A percentile compares a stretch with the other conserved stretches of the same genome.
Conservation (phyloP, 2,888 invertebrate species). For the Auanema sp. region DNA sequence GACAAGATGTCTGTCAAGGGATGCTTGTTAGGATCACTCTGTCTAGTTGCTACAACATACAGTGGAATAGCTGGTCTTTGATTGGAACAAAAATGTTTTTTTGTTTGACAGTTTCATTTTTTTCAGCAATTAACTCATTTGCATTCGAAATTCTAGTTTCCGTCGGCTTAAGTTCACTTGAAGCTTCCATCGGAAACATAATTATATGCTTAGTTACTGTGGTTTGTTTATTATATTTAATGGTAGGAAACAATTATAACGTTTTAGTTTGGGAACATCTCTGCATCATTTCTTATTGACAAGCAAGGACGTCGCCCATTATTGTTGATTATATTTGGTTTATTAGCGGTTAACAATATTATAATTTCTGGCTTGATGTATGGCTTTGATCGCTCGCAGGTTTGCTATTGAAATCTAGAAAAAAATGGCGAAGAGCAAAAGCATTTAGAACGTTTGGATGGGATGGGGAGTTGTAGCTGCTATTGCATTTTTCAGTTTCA, state of each 20-base stretch:
- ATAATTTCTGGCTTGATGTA: conserved; percentile 37
- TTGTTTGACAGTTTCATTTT: background rate
- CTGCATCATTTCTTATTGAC: conserved; percentile 23
- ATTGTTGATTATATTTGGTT: conserved; percentile 19
- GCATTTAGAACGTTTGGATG: conserved; percentile 5
- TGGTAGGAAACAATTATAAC: background rate
- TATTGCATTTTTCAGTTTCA: conserved; percentile 28
- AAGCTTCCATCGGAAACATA: conserved; percentile 25
- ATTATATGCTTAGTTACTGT: conserved; percentile 25
- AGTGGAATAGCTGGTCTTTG: too few species aligned
- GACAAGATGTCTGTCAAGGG: too few species aligned
- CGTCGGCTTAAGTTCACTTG: conserved; percentile 18
- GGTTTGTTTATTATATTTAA: background rate
- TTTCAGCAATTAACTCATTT: conserved; percentile 29
- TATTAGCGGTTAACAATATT: conserved; percentile 30
- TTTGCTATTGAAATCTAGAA: background rate
- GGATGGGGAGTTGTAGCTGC: conserved; percentile 23
- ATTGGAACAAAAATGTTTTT: too few species aligned
- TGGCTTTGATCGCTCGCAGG: conserved; percentile 21
- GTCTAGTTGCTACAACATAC: too few species aligned
- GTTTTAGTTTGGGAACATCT: conserved; percentile 22
- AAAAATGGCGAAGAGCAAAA: background rate
- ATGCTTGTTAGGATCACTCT: too few species aligned
- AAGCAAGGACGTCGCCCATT: conserved; percentile 28
- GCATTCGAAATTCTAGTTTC: conserved; percentile 27